Percentiles rank a stretch among this genome's conserved stretches.
Conservation (phyloP, 2,888 invertebrate species). For the Octonoba sinensis region DNA sequence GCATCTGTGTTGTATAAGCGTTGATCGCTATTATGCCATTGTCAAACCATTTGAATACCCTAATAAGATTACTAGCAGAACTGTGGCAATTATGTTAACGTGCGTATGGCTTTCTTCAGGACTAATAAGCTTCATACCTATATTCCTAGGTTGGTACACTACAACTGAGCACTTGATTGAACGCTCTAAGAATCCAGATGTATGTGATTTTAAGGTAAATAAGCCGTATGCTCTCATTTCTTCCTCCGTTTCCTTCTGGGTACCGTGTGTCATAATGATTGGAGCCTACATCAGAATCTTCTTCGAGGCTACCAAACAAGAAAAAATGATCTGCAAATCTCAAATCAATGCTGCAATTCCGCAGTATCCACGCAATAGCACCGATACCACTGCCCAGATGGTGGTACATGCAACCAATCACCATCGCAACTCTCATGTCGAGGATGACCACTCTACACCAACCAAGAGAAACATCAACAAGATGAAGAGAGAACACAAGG, state of each 20-base stretch:
- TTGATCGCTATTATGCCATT: conserved; percentile 94
- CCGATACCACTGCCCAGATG: conserved; percentile 60
- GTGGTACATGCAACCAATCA: conserved; percentile 63
- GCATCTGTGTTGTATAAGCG: conserved; percentile 93
- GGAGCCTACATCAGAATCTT: conserved; percentile 91
- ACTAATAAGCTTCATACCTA: conserved; percentile 92
- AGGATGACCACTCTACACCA: conserved; percentile 80
- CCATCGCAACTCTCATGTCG: conserved; percentile 72
- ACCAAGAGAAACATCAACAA: conserved; percentile 90
- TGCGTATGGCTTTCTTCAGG: conserved; percentile 93
- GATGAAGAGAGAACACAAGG: conserved; percentile 75
- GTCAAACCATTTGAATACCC: conserved; percentile 94
- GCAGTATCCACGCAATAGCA: conserved; percentile 57
- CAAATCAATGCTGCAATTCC: conserved; percentile 69
- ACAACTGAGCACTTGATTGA: conserved; percentile 79
- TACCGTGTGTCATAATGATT: conserved; percentile 93
- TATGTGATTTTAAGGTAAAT: conserved; percentile 88
- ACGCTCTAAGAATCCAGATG: conserved; percentile 76
- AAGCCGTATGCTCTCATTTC: conserved; percentile 88
- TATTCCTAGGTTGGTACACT: conserved; percentile 95
- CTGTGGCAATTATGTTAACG: conserved; percentile 75
- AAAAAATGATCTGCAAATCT: conserved; percentile 84
- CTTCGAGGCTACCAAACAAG: conserved; percentile 89
- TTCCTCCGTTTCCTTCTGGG: conserved; percentile 94
- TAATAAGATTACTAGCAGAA: conserved; percentile 89